Conservation (phyloP, 2,113 vertebrate genomes). For the Archocentrus centrarchus region DNA sequence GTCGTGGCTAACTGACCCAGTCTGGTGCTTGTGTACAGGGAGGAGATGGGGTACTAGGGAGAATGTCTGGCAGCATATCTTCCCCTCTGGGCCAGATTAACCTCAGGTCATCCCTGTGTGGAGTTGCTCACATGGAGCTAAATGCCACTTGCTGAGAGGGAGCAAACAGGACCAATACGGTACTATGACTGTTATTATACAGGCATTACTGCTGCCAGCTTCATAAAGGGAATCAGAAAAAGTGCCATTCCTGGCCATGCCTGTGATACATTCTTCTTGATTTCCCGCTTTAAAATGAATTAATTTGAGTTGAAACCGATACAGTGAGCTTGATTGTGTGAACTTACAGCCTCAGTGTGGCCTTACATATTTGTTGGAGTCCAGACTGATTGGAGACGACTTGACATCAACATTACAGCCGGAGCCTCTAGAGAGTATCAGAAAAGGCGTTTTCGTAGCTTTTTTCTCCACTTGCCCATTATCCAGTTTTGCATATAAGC, state of each 20-base stretch:
- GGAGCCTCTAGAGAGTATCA: constrained; percentile 45
- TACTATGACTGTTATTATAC: constrained; percentile 49
- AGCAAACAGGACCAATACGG: constrained; percentile 59
- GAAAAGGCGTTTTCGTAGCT: constrained; percentile 67
- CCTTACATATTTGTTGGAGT: constrained; percentile 52
- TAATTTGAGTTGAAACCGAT: constrained; percentile 1
- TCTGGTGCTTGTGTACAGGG: constrained; percentile 53
- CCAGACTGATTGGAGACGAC: constrained; percentile 55
- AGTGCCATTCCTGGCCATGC: constrained; percentile 1
- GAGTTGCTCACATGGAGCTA: constrained; percentile 74
- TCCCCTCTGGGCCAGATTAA: constrained; percentile 82
- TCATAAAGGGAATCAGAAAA: constrained; percentile 38
- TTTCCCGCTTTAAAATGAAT: constrained; percentile 7
- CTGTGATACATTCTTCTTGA: constrained; percentile 11
- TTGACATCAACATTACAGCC: constrained; percentile 57
- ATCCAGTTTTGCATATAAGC: constrained; percentile 80
- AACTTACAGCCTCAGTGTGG: constrained; percentile 8
- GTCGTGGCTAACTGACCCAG: constrained; percentile 66
- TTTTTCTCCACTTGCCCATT: constrained; percentile 65
- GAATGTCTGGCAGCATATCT: constrained; percentile 63
- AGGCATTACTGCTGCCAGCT: constrained; percentile 22
- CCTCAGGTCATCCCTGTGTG: constrained; percentile 74
- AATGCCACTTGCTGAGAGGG: constrained; percentile 67
- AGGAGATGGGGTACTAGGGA: constrained; percentile 39
- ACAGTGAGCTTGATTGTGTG: neutral